Conservation (phyloP, 2,113 vertebrate species). For the Otis tarda region DNA sequence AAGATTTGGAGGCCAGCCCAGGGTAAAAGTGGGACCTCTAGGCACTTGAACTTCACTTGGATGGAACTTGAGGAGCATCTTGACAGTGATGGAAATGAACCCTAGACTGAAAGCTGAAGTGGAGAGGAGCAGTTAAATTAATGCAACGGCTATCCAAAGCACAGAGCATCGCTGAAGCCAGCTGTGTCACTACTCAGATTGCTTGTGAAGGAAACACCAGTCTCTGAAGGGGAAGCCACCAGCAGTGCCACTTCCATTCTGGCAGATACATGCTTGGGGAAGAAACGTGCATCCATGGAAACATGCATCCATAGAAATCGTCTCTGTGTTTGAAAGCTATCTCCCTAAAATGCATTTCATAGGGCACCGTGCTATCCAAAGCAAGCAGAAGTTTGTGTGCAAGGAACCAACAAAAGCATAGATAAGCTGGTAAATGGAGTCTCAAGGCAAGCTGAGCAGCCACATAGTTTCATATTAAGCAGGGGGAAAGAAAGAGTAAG, state of each 20-base stretch:
- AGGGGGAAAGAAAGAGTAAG: not conserved
- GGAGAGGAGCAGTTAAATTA: not conserved
- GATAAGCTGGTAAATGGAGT: not conserved
- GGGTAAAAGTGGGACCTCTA: not conserved
- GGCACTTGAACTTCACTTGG: not conserved
- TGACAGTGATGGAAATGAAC: not conserved
- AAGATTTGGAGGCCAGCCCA: constrained; percentile 16
- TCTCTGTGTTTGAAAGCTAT: not conserved
- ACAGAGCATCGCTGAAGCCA: not conserved
- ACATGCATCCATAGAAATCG: not conserved
- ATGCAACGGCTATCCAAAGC: not conserved
- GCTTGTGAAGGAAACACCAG: not conserved
- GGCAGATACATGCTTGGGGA: not conserved
- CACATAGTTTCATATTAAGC: not conserved
- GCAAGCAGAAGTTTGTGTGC: not conserved
- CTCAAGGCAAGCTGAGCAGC: not conserved
- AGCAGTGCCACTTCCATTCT: not conserved
- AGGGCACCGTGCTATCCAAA: not conserved
- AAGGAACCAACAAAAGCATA: not conserved
- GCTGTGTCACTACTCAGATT: not conserved
- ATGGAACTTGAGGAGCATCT: not conserved
- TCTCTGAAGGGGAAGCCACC: not conserved
- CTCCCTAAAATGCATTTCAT: not conserved
- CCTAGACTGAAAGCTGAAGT: constrained; percentile 6
- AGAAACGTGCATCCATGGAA: not conserved